Conservation (phyloP, 35 echinoderm and acorn worm species). For the Apostichopus parvimensis region DNA sequence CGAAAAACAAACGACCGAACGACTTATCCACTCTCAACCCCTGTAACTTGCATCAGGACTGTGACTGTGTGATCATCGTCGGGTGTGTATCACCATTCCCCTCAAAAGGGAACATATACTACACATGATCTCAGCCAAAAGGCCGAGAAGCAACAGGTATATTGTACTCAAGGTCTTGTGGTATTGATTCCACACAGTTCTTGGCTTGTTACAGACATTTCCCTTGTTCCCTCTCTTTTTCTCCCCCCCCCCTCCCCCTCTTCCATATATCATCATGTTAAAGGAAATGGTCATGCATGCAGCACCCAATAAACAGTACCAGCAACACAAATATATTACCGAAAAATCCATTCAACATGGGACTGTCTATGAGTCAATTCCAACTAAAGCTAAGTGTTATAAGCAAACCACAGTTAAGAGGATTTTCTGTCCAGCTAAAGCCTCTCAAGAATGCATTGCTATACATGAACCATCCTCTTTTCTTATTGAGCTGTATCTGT, state of each 20-base stretch:
- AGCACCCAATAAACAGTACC: background rate
- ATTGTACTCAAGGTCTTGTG: no score
- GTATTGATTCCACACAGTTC: no score
- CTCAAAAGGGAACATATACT: no score
- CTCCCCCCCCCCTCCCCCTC: no score
- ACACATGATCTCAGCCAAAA: no score
- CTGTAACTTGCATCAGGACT: no score
- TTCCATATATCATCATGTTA: background rate
- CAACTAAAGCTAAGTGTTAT: background rate
- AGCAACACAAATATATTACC: background rate
- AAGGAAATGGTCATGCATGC: background rate
- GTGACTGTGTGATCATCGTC: no score
- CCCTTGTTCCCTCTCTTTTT: no score
- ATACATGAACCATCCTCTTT: background rate
- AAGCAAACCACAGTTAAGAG: background rate
- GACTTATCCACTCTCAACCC: no score
- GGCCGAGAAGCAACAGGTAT: no score
- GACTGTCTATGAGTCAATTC: background rate
- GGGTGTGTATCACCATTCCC: no score
- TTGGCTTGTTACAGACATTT: background rate
- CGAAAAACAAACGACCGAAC: no score
- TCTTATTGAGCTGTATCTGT: background rate
- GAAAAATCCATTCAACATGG: background rate
- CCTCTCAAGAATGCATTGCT: background rate
- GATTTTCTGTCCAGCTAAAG: background rate